These are phyloP conservation scores for Dione juno DNA, from an alignment of 2,888 invertebrate genomes.

Conservation along the genomic window DNA sequence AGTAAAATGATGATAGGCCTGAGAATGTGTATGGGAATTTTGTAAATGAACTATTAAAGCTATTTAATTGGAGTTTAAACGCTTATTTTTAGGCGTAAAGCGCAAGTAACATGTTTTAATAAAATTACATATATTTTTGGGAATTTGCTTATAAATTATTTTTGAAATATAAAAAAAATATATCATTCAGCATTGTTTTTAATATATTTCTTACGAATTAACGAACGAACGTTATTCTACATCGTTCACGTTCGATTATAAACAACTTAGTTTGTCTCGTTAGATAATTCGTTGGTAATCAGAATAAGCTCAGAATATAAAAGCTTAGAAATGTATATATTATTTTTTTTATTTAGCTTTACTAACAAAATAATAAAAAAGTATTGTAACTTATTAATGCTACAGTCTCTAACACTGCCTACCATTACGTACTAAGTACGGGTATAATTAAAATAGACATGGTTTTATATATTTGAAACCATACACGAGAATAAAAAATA, in stretches of 20 bases:
- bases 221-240: background rate
- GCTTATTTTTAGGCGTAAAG: background rate
- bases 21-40: background rate
- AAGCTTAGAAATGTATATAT: background rate
- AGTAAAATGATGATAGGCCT: constrained; percentile 45
- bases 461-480: too few relatives aligned
- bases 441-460: too few relatives aligned
- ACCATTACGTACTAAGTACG: too few relatives aligned
- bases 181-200: background rate
- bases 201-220: background rate
- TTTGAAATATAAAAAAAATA: background rate
- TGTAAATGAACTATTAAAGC: background rate
- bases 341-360: too few relatives aligned
- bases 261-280: background rate
- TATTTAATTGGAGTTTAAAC: background rate
- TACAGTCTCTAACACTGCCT: too few relatives aligned
- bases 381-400: too few relatives aligned
- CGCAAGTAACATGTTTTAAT: background rate
- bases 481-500: background rate
- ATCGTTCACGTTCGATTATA: background rate
- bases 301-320: background rate
- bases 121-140: background rate
- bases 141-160: background rate
- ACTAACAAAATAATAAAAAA: too few relatives aligned
- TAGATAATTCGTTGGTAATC: background rate